These are phyloP conservation scores for Clarias magur DNA, from an alignment of 2,113 vertebrate species.

Conservation along the genomic window DNA sequence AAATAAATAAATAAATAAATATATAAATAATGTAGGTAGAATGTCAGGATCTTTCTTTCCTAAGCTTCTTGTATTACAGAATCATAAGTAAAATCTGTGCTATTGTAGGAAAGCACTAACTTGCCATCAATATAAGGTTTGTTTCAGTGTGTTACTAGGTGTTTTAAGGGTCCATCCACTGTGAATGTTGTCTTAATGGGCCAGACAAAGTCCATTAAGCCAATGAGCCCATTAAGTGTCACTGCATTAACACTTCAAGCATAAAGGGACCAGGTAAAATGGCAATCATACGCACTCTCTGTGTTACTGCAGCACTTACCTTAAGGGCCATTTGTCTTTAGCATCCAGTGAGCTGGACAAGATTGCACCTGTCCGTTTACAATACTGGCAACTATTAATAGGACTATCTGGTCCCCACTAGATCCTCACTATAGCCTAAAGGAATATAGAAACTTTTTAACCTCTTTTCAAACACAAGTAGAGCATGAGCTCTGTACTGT, in stretches of 20 bases:
- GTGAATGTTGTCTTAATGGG: slow-evolving; percentile 21
- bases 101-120: background rate
- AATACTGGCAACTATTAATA: slow-evolving; percentile 30
- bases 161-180: slow-evolving; percentile 12
- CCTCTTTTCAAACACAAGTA: slow-evolving; percentile 38
- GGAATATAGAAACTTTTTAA: slow-evolving; percentile 25
- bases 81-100: background rate
- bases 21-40: background rate
- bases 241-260: slow-evolving; percentile 20
- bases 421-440: slow-evolving; percentile 4
- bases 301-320: slow-evolving; percentile 21
- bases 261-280: slow-evolving; percentile 25
- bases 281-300: slow-evolving; percentile 22
- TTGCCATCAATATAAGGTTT: slow-evolving; percentile 20
- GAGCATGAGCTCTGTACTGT: slow-evolving; percentile 3
- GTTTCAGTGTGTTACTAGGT: slow-evolving; percentile 18
- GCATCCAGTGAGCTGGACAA: slow-evolving; percentile 32
- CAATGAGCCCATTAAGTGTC: slow-evolving; percentile 16
- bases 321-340: slow-evolving; percentile 31
- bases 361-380: slow-evolving; percentile 35
- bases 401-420: background rate
- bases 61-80: slow-evolving; percentile 3
- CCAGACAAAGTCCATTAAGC: slow-evolving; percentile 25
- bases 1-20: background rate
- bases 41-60: background rate